These are phyloP conservation scores for Macrosteles quadrilineatus DNA, from an alignment of 1,140 invertebrate species.

Conservation along the genomic window DNA sequence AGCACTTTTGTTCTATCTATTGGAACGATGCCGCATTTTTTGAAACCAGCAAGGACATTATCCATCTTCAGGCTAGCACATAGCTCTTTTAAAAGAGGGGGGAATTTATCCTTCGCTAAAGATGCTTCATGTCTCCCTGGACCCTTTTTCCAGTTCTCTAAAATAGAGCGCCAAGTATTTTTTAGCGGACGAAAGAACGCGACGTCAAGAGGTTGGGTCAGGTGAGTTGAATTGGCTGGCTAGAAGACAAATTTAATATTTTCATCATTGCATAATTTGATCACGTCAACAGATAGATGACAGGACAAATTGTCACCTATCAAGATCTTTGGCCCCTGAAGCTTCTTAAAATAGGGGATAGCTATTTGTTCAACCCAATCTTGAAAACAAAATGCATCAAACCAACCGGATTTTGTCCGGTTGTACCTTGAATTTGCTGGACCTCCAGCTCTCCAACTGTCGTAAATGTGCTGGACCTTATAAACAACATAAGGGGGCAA, in stretches of 20 bases:
- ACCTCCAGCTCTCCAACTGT: slow-evolving; percentile 47
- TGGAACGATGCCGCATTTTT: slow-evolving; percentile 42
- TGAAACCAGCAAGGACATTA: slow-evolving; percentile 42
- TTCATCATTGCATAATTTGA: slow-evolving; percentile 45
- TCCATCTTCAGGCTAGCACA: slow-evolving; percentile 34
- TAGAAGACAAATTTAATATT: slow-evolving; percentile 49
- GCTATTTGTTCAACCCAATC: slow-evolving; percentile 30
- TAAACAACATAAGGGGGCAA: slow-evolving; percentile 49
- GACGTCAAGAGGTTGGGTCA: slow-evolving; percentile 51
- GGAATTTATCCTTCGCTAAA: slow-evolving; percentile 41
- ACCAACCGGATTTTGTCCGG: slow-evolving; percentile 35
- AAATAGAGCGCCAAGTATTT: slow-evolving; percentile 46
- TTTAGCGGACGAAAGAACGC: slow-evolving; percentile 48
- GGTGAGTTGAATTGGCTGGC: slow-evolving; percentile 50
- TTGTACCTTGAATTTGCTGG: slow-evolving; percentile 42
- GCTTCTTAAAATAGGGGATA: slow-evolving; percentile 23
- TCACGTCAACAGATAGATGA: slow-evolving; percentile 47
- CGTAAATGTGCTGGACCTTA: slow-evolving; percentile 47
- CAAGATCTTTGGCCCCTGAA: slow-evolving; percentile 35
- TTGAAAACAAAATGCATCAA: slow-evolving; percentile 32
- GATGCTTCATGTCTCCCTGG: slow-evolving; percentile 33
- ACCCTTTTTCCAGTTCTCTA: slow-evolving; percentile 43
- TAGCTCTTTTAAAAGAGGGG: slow-evolving; percentile 40
- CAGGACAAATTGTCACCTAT: slow-evolving; percentile 49
- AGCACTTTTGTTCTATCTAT: slow-evolving; percentile 39